Evolutionary conservation across 2,888 invertebrate genomes (phyloP).

Genomic region (Stenoptilia bipunctidactyla): DNA sequence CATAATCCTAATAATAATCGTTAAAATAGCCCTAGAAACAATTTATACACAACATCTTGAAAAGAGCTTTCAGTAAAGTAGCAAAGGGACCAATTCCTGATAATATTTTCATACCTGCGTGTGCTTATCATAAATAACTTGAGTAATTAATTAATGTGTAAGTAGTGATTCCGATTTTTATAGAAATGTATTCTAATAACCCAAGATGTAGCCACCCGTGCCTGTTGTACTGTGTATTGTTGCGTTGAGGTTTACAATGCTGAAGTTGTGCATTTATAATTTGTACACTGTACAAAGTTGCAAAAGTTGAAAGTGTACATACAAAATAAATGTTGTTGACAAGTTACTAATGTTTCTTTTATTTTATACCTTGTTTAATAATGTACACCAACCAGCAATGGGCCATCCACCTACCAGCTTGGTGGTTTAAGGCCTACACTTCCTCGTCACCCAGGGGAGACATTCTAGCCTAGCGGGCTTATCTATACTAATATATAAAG

Average conservation of each 20-base stretch:
- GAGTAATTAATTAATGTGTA: too few species aligned
- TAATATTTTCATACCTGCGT: too few species aligned
- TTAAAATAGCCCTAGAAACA: not conserved
- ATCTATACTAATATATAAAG: too few species aligned
- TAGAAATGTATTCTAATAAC: not conserved
- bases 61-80: conserved; percentile 7
- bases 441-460: too few species aligned
- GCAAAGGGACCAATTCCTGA: not conserved
- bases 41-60: not conserved
- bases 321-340: conserved; percentile 66
- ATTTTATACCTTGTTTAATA: too few species aligned
- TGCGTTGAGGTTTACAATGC: conserved; percentile 37
- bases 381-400: too few species aligned
- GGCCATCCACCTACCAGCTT: too few species aligned
- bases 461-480: too few species aligned
- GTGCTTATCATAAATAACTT: too few species aligned
- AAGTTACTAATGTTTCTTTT: conserved; percentile 12
- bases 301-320: conserved; percentile 57
- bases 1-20: not conserved
- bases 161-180: not conserved
- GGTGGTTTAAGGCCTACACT: too few species aligned
- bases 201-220: not conserved
- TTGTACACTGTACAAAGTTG: conserved; percentile 62
- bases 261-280: conserved; percentile 71
- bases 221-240: not conserved